Percentiles rank a stretch among this genome's conserved stretches.
These are phyloP conservation scores for Leptestheria dahalacensis DNA, from an alignment of 1,140 invertebrate genomes.

Conservation along the genomic window DNA sequence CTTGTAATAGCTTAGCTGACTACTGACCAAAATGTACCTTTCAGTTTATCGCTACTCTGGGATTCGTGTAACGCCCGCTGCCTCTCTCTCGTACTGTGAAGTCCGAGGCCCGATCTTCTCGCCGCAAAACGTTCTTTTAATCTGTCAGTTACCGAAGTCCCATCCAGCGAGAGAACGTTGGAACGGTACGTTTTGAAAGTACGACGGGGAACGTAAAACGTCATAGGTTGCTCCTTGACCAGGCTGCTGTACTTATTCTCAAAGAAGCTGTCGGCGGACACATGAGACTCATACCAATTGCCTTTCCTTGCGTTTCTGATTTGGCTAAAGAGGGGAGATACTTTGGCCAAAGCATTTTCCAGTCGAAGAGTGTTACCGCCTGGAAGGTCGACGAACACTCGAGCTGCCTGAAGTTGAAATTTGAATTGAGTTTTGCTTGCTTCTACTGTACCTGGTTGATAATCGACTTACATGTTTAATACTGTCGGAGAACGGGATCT, in stretches of 20 bases:
- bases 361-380: conserved; percentile 1
- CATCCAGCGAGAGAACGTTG: conserved; percentile 25
- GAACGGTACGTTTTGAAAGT: conserved; percentile 59
- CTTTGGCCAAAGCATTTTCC: not conserved
- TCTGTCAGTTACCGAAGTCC: conserved; percentile 5
- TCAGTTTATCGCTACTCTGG: not conserved
- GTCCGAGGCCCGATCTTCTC: conserved; percentile 11
- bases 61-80: conserved; percentile 1
- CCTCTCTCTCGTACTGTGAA: conserved; percentile 1
- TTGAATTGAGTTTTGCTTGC: conserved; percentile 1
- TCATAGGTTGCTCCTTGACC: not conserved
- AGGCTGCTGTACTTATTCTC: conserved; percentile 20
- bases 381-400: not conserved
- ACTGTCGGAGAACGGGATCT: not conserved
- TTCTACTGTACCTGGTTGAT: not conserved
- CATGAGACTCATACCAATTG: conserved; percentile 20
- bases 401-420: not conserved
- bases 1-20: too few relatives aligned
- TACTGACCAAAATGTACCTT: too few relatives aligned
- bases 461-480: not conserved
- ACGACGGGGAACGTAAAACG: conserved; percentile 26
- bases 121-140: conserved; percentile 17
- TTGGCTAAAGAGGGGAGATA: conserved; percentile 2
- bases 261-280: conserved; percentile 19
- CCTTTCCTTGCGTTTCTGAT: not conserved